Base-by-base conservation (phyloP, 2,797 vertebrate species). In the Strix occidentalis region DNA sequence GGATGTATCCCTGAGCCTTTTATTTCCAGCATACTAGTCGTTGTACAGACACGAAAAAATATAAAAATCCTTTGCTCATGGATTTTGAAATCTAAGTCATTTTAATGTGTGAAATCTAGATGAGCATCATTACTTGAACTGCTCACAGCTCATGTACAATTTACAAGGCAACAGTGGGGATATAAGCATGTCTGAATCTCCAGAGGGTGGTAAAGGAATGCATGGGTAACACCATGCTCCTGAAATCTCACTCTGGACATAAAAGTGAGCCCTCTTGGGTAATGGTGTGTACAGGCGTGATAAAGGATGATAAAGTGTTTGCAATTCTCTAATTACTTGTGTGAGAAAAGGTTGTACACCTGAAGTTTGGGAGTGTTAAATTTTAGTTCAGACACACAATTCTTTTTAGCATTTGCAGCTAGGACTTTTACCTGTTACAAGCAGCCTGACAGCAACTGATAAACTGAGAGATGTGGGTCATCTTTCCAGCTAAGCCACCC, bases 41-140 rank as follows among this genome's bases (percentile, higher is more conserved):
- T 10, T 29, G 3, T 58, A 18, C 4, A 76, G 45, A n/a, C 1
- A 19, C 33, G 18, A 1, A 13, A 46, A 35, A 2, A 37, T 9
- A 39, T 48, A 65, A 46, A 23, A 11, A 35, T 13, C 3, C 0
- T 64, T 93, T 84, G 11, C 35, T 66, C 18, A 29, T 57, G 19
- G 29, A n/a, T 60, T 75, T 81, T 88, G 29, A 78, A 86, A 71
- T 60, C 39, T 74, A 56, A 58, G 18, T 48, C 35, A 5, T 53
- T 88, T 79, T 68, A 66, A 70, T 16, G 7, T 45, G 21, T 60
- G n/a, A 88, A 86, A 68, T 69, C 45, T 84, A 87, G 50, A 79
- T n/a, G 21, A 87, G 9, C 75, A 11, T 45, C 25, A 71, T 69
- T 82, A 58, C 20, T 69, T 68, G 37, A 84, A 16, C n/a, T 69